Evolutionary conservation across 2,113 vertebrate species (phyloP).

Genomic region (Eurystomus gularis): DNA sequence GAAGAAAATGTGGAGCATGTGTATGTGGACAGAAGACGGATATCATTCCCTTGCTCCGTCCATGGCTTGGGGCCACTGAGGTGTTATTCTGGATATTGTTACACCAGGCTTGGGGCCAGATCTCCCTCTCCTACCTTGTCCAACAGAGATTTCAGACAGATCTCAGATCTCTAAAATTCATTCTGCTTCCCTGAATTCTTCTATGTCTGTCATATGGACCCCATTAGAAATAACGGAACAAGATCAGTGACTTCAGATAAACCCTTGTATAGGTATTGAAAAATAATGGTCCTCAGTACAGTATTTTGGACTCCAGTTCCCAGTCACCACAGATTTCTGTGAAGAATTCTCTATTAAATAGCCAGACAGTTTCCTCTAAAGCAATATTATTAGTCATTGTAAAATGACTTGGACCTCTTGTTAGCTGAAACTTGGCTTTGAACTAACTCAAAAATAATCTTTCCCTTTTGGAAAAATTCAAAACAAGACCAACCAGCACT

Average conservation of each 20-base stretch:
- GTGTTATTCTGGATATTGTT: neutral
- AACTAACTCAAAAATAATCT: slow-evolving; percentile 2
- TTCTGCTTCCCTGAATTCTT: neutral
- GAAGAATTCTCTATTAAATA: neutral
- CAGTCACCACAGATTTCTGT: neutral
- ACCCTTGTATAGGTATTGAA: neutral
- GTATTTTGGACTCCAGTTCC: neutral
- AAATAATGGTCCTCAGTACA: neutral
- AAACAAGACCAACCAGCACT: neutral
- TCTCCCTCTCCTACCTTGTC: neutral
- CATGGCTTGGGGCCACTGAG: neutral
- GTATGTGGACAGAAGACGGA: slow-evolving; percentile 25
- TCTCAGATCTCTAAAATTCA: neutral
- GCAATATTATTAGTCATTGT: neutral
- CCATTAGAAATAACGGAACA: neutral
- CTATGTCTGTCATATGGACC: neutral
- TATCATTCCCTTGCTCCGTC: neutral
- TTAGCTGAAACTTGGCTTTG: neutral
- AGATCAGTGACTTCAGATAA: neutral
- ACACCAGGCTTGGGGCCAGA: neutral
- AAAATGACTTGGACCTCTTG: neutral
- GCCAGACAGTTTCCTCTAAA: neutral
- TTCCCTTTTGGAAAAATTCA: neutral
- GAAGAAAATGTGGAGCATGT: neutral
- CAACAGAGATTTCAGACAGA: neutral